Base-by-base conservation (phyloP, 2,113 vertebrate species). In the Chaetops frenatus region DNA sequence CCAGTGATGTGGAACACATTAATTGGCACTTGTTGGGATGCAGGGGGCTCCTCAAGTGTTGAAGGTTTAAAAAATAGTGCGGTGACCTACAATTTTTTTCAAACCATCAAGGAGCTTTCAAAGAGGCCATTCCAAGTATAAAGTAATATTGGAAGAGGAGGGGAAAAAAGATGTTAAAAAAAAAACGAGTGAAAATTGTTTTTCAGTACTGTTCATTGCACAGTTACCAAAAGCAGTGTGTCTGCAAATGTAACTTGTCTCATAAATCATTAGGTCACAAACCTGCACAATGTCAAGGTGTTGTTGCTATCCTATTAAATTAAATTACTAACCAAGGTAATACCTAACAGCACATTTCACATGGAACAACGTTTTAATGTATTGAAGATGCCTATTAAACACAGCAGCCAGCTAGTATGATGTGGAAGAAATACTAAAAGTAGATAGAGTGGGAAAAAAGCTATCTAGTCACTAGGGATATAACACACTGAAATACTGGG, bases 241-340 rank as follows among this genome's bases (percentile, higher is more conserved):
- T 94, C 95, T 96, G 85, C 89, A 95, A 96, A 93, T 91, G 86
- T 92, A 94, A 78, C 89, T 90, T 85, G 70, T 70, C 85, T 94
- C 83, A 69, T 97, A 96, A 97, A 96, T 97, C 94, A 97, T 89
- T 96, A 95, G 96, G 89, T 96, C 89, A 97, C 80, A 94, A 89
- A 86, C 77, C 92, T 94, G 87, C 61, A 72, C 92, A 96, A 94
- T 96, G 94, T 94, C 95, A 95, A 92, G 91, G 86, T 84, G 53
- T 89, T 91, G 65, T 91, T 42, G 25, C 81, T 89, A 86, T 90
- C 57, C 77, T 86, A 88, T 90, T 91, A 94, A 93, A 97, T 96
- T 96, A 94, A 93, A 95, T 96, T 96, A 95, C 87, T 93, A 88
- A 87, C 91, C 70, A 56, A 92, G 66, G 64, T 90, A 95, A 96